Base-by-base conservation (phyloP, 2,888 invertebrate genomes). In the Agrotis exclamationis region DNA sequence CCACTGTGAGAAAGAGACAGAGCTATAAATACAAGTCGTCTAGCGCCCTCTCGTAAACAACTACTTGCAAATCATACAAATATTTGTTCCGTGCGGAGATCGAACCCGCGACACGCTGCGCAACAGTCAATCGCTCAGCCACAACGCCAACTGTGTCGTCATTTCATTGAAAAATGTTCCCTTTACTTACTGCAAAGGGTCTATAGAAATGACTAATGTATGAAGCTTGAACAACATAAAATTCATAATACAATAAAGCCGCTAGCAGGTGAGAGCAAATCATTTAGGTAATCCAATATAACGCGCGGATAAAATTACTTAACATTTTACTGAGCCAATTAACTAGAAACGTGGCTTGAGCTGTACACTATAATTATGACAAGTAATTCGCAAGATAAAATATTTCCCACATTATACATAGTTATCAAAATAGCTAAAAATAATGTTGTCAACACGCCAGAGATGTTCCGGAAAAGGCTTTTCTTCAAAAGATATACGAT, bases 401-500 rank as follows among this genome's bases (percentile, higher is more conserved):
- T 9, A 20, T 47, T 60, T 48, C 7, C 28, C 24, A 51, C n/a
- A 18, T 13, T 44, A n/a, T n/a, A n/a, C n/a, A 33, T 0, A 33
- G 0, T 33, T 33, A 28, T 22, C 9, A 50, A 1, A 20, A 60
- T 28, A 33, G 2, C 22, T 53, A 50, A 57, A 56, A 71, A 7
- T 63, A 66, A 51, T 33, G 45, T 24, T 59, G 73, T 56, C 47
- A 72, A 56, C 70, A 33, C 22, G 33, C 28, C 68, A 63, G 51
- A 67, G 18, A 22, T 59, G 22, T 62, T 44, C 13, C 64, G 79
- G 64, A 78, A 70, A 84, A 77, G 69, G 69, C 70, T 76, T 85
- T 85, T 76, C 73, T 79, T 68, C 59, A 68, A 76, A 76, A 85
- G 79, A 88, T 86, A 86, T 85, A 88, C 75, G 84, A 83, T 82